phyloP scores from a whole-genome alignment of 92 coral and sea anemone species.

The Parazoanthus swiftii region DNA sequence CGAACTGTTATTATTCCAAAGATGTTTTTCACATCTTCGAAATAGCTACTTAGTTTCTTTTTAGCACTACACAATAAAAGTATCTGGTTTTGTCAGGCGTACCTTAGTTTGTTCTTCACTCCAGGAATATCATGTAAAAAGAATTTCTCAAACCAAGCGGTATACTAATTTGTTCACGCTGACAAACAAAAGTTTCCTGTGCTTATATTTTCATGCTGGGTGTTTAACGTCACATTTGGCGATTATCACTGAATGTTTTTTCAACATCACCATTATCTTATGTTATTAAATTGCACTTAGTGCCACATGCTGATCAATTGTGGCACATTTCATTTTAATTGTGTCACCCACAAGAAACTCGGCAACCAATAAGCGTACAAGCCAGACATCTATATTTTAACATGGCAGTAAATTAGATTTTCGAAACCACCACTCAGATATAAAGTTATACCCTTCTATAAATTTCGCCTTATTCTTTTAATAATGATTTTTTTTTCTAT shows the following conservation, averaged over 20 bases:
- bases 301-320: neutral
- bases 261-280: neutral
- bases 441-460: neutral
- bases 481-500: neutral
- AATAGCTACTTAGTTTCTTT: neutral
- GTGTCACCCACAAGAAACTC: neutral
- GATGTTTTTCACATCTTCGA: neutral
- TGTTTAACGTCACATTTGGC: neutral
- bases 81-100: neutral
- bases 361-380: neutral
- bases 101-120: conserved; percentile 1
- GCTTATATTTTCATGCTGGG: neutral
- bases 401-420: neutral
- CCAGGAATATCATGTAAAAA: neutral
- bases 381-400: neutral
- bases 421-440: neutral
- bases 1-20: neutral
- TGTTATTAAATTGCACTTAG: neutral
- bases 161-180: neutral
- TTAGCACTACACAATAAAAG: neutral
- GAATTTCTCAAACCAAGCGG: neutral
- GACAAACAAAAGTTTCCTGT: neutral
- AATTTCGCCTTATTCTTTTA: neutral
- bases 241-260: neutral
- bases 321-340: neutral